Evolutionary conservation across 2,797 vertebrate genomes (phyloP).

Genomic region (Aulostomus chinensis): DNA sequence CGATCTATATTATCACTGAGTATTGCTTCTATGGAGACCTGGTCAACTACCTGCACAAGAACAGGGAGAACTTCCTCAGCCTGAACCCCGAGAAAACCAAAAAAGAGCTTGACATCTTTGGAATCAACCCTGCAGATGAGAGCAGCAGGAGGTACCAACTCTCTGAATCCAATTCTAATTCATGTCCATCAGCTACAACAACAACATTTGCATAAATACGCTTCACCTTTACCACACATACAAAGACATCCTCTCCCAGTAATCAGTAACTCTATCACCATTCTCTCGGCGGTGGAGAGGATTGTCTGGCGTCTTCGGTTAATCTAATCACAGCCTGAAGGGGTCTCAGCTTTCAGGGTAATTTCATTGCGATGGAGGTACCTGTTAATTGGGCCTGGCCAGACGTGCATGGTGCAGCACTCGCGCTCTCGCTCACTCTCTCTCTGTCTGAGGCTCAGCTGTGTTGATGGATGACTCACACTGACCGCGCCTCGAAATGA

Average conservation of each 20-base stretch:
- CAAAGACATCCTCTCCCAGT: slow-evolving; percentile 12
- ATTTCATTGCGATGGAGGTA: slow-evolving; percentile 50
- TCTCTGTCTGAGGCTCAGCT: slow-evolving; percentile 25
- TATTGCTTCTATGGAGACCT: slow-evolving; percentile 99
- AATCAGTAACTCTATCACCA: slow-evolving; percentile 56
- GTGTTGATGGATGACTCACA: slow-evolving; percentile 70
- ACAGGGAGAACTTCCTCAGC: slow-evolving; percentile 92
- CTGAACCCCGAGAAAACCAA: slow-evolving; percentile 89
- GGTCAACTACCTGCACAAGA: slow-evolving; percentile 98
- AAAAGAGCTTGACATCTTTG: slow-evolving; percentile 97
- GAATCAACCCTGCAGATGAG: slow-evolving; percentile 93
- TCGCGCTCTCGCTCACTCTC: slow-evolving; percentile 11
- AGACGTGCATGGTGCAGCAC: slow-evolving; percentile 33
- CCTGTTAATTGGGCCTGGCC: slow-evolving; percentile 62
- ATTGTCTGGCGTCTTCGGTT: slow-evolving; percentile 63
- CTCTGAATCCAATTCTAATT: too few relatives aligned
- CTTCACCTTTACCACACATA: slow-evolving; percentile 12
- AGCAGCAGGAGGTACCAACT: slow-evolving; percentile 93
- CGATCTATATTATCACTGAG: slow-evolving; percentile 99
- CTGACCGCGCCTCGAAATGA: slow-evolving; percentile 64
- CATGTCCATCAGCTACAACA: too few relatives aligned
- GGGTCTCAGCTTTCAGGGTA: slow-evolving; percentile 70
- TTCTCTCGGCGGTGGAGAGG: slow-evolving; percentile 43
- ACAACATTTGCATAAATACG: slow-evolving; percentile 14
- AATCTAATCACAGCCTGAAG: slow-evolving; percentile 65